Evolutionary conservation across 2,113 vertebrate genomes (phyloP).

Genomic region (Otolemur garnettii): DNA sequence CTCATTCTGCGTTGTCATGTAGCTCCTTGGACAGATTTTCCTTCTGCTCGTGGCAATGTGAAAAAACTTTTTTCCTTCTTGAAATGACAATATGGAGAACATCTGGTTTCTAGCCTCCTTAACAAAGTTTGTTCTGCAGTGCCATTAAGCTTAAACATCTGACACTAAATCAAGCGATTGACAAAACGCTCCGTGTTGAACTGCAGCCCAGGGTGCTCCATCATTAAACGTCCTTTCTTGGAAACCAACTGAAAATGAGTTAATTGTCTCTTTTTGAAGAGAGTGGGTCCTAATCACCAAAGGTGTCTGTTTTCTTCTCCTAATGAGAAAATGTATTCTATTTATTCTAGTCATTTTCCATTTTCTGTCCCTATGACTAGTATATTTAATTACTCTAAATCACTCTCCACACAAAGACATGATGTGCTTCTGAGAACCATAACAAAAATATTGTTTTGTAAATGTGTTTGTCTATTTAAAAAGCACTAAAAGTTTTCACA

Average conservation of each 20-base stretch:
- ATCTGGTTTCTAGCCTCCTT: conserved; percentile 88
- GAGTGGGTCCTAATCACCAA: conserved; percentile 75
- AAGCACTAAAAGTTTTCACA: conserved; percentile 74
- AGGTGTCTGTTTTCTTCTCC: conserved; percentile 81
- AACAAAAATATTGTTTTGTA: conserved; percentile 60
- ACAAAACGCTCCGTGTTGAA: conserved; percentile 81
- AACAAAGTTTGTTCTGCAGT: conserved; percentile 88
- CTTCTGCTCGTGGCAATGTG: conserved; percentile 76
- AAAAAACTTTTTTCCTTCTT: conserved; percentile 79
- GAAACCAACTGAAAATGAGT: conserved; percentile 79
- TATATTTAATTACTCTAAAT: conserved; percentile 85
- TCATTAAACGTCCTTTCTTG: conserved; percentile 77
- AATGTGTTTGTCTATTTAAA: conserved; percentile 74
- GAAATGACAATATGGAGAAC: conserved; percentile 85
- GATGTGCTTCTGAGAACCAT: conserved; percentile 76
- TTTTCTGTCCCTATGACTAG: conserved; percentile 82
- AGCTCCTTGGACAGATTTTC: conserved; percentile 80
- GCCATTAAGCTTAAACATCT: conserved; percentile 89
- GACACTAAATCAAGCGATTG: conserved; percentile 87
- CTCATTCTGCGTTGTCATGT: conserved; percentile 53
- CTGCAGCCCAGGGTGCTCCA: conserved; percentile 73
- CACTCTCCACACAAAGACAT: conserved; percentile 80
- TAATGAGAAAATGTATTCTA: conserved; percentile 80
- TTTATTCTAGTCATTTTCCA: conserved; percentile 80
- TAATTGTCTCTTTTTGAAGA: conserved; percentile 81